Evolutionary conservation across 2,797 vertebrate species (phyloP), one percentile per base, ranked within the genome.

Genomic region (Nannoperca obscura): DNA sequence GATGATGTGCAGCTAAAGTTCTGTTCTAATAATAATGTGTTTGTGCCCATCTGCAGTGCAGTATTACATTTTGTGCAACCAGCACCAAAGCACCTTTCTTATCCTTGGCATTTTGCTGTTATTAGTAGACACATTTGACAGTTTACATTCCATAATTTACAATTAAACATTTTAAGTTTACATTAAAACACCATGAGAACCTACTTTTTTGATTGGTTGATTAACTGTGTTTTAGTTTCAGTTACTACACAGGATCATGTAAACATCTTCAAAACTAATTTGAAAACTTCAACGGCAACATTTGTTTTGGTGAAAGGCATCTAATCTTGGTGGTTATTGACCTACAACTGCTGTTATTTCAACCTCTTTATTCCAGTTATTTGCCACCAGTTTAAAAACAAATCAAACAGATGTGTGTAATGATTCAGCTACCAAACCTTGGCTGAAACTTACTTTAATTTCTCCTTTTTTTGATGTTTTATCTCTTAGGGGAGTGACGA

Each of bases 401-500:
- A 55, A 61, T 4, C 11, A 34, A 59, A 19, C 38, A 54, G 1
- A 22, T 74, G 27, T 53, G 24, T 15, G 3, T 17, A 36, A 64
- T 68, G 6, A 65, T 63, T 68, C 36, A 58, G 27, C 1, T 61
- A 1, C 63, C 12, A 38, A 38, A 50, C 9, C 61, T 17, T 73
- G 22, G 15, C 38, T 64, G 46, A 38, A 76, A 62, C 13, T 22
- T 4, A 9, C 40, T 64, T 69, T 44, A 17, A 42, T 69, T 47
- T 62, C 46, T 68, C 22, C 5, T 22, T 44, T 13, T 74, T 55
- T 47, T 34, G 32, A 13, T 34, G 4, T 59, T 88, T 64, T 84
- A 8, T 82, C 81, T 86, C 55, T 36, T 70, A 99, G 97, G 98
- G 97, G 32, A 95, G 81, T 0, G 97, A 97, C 53, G 92, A 96